Evolutionary conservation across 1,140 invertebrate genomes (phyloP).

Genomic region (Bombus affinis): DNA sequence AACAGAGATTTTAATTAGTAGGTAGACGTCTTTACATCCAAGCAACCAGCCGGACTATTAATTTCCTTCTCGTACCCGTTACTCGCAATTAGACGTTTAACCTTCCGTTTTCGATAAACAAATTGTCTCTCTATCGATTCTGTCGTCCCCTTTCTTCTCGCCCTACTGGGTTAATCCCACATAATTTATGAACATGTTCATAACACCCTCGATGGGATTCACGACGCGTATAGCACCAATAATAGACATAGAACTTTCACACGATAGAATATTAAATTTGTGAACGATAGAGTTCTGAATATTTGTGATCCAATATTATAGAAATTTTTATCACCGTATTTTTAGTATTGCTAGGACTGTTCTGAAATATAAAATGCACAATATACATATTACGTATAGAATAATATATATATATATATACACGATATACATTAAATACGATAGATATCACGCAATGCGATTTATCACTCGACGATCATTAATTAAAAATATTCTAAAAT

Average conservation of each 20-base stretch:
- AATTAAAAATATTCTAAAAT: not conserved
- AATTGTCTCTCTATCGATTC: conserved; percentile 26
- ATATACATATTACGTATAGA: not conserved
- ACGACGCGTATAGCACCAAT: not conserved
- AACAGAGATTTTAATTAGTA: conserved; percentile 67
- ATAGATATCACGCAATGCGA: too few relatives aligned
- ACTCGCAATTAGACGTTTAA: conserved; percentile 49
- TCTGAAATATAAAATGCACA: not conserved
- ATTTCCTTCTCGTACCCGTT: conserved; percentile 47
- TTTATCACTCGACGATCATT: not conserved
- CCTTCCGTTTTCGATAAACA: conserved; percentile 60
- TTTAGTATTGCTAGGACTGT: not conserved
- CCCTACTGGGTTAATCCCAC: not conserved
- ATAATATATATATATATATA: too few relatives aligned
- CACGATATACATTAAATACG: too few relatives aligned
- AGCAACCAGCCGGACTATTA: conserved; percentile 56
- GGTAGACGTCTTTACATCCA: conserved; percentile 62
- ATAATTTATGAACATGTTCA: conserved; percentile 1
- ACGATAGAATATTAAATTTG: not conserved
- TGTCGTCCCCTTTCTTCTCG: not conserved
- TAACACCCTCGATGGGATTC: not conserved
- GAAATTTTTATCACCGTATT: not conserved
- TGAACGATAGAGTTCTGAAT: not conserved
- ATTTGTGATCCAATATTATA: not conserved
- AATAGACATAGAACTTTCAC: not conserved